Conservation (phyloP, 2,888 invertebrate genomes). For the Spodoptera picta region DNA sequence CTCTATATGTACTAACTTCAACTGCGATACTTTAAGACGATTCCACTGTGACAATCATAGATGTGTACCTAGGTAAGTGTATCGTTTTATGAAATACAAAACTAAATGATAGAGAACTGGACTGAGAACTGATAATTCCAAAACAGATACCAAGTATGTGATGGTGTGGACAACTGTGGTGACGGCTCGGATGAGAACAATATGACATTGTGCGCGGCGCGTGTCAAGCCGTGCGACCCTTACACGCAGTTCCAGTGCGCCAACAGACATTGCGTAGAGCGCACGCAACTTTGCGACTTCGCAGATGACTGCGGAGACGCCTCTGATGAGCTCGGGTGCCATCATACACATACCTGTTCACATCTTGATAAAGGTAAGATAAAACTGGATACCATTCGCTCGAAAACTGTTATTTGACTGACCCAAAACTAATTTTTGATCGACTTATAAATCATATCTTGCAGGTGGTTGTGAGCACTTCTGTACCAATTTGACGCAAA, state of each 20-base stretch:
- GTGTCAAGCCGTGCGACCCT: slow-evolving; percentile 93
- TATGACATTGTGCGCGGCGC: slow-evolving; percentile 95
- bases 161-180: slow-evolving; percentile 97
- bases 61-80: slow-evolving; percentile 91
- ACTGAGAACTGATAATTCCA: background rate
- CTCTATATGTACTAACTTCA: slow-evolving; percentile 94
- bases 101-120: background rate
- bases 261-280: slow-evolving; percentile 94
- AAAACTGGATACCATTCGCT: too few relatives aligned
- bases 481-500: slow-evolving; percentile 93
- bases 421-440: too few relatives aligned
- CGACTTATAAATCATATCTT: slow-evolving; percentile 22
- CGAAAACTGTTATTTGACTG: too few relatives aligned
- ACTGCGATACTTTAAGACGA: slow-evolving; percentile 94
- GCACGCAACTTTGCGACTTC: slow-evolving; percentile 94
- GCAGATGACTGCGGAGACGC: slow-evolving; percentile 97
- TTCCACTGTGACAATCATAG: slow-evolving; percentile 97
- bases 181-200: slow-evolving; percentile 99
- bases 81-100: background rate
- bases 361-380: slow-evolving; percentile 74
- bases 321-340: slow-evolving; percentile 97
- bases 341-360: slow-evolving; percentile 90
- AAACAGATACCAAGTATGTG: slow-evolving; percentile 93
- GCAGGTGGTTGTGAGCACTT: slow-evolving; percentile 97
- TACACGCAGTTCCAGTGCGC: slow-evolving; percentile 95